These are phyloP conservation scores for Semnopithecus entellus DNA, from an alignment of 2,113 vertebrate species.

Conservation along the genomic window DNA sequence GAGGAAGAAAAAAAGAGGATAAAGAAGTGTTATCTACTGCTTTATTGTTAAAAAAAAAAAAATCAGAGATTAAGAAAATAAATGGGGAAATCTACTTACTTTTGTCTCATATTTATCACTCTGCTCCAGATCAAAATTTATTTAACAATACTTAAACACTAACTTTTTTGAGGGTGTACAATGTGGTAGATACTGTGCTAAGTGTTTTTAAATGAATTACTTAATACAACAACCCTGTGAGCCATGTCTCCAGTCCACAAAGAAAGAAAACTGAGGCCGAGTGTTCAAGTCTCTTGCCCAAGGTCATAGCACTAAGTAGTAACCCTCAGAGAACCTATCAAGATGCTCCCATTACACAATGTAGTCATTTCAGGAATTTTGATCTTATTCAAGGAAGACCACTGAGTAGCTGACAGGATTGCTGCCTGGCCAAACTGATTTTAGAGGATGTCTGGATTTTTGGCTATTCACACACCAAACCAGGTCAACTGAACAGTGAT, in stretches of 20 bases:
- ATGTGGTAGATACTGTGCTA: background rate
- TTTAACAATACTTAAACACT: constrained; percentile 20
- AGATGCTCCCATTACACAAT: background rate
- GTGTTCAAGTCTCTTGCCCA: background rate
- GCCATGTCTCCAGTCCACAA: background rate
- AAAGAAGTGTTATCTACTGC: background rate
- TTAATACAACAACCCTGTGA: background rate
- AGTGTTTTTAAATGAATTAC: background rate
- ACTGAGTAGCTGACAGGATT: background rate
- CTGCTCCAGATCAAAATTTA: background rate
- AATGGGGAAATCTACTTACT: background rate
- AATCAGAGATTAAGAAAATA: background rate
- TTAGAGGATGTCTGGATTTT: background rate
- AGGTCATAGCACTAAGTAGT: background rate
- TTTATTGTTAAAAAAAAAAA: background rate
- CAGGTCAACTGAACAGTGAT: background rate
- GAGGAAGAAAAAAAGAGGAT: background rate
- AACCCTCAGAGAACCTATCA: background rate
- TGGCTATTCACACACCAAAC: background rate
- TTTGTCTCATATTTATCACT: background rate
- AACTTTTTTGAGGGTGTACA: background rate
- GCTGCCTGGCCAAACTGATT: background rate
- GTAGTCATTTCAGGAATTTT: background rate
- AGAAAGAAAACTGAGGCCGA: constrained; percentile 1
- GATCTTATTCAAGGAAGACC: background rate